A percentile compares a stretch with the other conserved stretches of the same genome.
phyloP scores from a whole-genome alignment of 2,888 invertebrate species.

The Notocelia uddmanniana region DNA sequence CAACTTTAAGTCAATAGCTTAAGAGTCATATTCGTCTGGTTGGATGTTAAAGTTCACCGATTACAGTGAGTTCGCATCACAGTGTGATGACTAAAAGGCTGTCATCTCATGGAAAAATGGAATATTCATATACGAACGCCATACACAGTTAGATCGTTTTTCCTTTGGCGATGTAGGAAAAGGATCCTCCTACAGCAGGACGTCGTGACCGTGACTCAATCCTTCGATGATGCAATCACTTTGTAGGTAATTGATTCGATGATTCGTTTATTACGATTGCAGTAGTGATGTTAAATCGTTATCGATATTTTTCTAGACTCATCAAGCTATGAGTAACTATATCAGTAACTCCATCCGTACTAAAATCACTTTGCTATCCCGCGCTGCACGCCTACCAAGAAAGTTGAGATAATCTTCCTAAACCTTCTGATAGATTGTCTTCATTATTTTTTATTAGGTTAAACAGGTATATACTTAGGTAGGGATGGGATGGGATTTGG shows the following conservation, averaged over 20 bases:
- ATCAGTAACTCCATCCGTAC: too few species aligned
- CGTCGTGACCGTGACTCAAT: constrained; percentile 80
- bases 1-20: constrained; percentile 8
- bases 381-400: too few species aligned
- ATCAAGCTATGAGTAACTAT: too few species aligned
- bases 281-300: constrained; percentile 60
- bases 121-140: not conserved
- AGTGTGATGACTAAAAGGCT: constrained; percentile 74
- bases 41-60: constrained; percentile 20
- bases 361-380: too few species aligned
- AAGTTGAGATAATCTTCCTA: too few species aligned
- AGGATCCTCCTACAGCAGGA: constrained; percentile 76
- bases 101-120: not conserved
- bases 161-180: not conserved
- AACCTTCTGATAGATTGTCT: too few species aligned
- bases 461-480: too few species aligned
- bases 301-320: constrained; percentile 53
- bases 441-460: too few species aligned
- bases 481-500: too few species aligned
- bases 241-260: constrained; percentile 74
- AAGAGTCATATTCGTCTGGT: constrained; percentile 8
- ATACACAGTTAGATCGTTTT: constrained; percentile 3
- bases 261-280: constrained; percentile 64
- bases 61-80: constrained; percentile 57
- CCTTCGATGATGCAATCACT: constrained; percentile 80